phyloP scores from a whole-genome alignment of 2,113 vertebrate genomes.

The Rhombomys opimus region DNA sequence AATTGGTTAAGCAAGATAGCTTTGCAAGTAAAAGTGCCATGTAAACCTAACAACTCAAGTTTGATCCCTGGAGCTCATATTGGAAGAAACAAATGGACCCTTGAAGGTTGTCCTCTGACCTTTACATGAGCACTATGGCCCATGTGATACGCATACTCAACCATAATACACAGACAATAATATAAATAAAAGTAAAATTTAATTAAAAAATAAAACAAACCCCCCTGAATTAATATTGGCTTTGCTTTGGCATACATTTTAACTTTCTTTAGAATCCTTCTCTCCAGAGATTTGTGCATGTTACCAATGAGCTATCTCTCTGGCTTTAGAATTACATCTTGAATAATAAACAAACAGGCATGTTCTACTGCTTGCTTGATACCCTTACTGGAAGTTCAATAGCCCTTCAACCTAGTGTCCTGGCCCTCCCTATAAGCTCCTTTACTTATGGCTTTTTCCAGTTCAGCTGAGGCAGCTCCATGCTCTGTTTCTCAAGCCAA shows the following conservation, averaged over 20 bases:
- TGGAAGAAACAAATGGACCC: not conserved
- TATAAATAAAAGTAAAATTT: not conserved
- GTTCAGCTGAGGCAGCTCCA: not conserved
- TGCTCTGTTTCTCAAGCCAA: not conserved
- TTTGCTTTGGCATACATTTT: not conserved
- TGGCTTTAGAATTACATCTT: not conserved
- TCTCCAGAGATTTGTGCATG: not conserved
- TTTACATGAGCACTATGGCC: not conserved
- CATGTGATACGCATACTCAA: not conserved
- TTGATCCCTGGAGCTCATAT: not conserved
- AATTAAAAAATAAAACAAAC: not conserved
- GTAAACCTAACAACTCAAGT: not conserved
- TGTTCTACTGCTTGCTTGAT: not conserved
- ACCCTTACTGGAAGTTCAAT: not conserved
- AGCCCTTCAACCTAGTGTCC: not conserved
- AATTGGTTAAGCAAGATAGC: not conserved
- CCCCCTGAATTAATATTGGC: not conserved
- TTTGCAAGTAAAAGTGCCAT: not conserved
- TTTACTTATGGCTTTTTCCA: not conserved
- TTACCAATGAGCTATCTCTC: not conserved
- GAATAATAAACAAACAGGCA: not conserved
- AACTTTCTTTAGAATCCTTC: not conserved
- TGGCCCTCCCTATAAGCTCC: not conserved
- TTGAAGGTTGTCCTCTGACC: not conserved
- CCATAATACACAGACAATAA: not conserved